Evolutionary conservation across 2,888 invertebrate species (phyloP), one percentile per base, ranked within the genome.

Genomic region (Tipula unca): DNA sequence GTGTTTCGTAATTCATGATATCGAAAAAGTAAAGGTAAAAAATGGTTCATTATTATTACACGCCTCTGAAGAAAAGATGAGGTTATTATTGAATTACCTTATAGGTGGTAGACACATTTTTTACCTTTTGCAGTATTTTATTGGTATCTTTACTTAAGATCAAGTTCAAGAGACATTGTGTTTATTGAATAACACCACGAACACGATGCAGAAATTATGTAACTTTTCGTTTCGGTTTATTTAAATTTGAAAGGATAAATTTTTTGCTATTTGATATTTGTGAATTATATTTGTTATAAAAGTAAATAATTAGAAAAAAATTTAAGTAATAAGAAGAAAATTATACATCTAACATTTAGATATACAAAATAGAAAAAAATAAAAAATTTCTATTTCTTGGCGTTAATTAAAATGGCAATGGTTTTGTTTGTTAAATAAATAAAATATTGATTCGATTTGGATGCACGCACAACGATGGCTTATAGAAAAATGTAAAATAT

Each of bases 381-480:
- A n/a, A 69, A 25, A 69, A 69, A 69, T 69, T 69, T 69, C 69
- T 69, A 69, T 10, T 25, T 25, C 69, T 69, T 69, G 69, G 69
- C 69, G 69, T 25, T 69, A 69, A 69, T 69, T 69, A 69, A 69
- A 69, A 69, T 69, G 69, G 69, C 69, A 69, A 69, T 69, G 69
- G 69, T 69, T 69, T 69, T 10, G 25, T 69, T 69, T 69, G 69
- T 25, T 69, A 69, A 69, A 69, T 69, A 69, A 25, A 69, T 48
- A 69, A 69, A 69, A 25, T 69, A 25, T 69, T 69, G 6, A 6
- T 69, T 69, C 10, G 8, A 25, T 69, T 69, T 25, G 25, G 25
- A 25, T 69, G 69, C 25, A 69, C 10, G 10, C 6, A 32, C 32
- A 39, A 35, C 35, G 35, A 35, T 39, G 13, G 39, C 2, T 39